Conservation (phyloP, 1,140 invertebrate species). For the Orussus abietinus region DNA sequence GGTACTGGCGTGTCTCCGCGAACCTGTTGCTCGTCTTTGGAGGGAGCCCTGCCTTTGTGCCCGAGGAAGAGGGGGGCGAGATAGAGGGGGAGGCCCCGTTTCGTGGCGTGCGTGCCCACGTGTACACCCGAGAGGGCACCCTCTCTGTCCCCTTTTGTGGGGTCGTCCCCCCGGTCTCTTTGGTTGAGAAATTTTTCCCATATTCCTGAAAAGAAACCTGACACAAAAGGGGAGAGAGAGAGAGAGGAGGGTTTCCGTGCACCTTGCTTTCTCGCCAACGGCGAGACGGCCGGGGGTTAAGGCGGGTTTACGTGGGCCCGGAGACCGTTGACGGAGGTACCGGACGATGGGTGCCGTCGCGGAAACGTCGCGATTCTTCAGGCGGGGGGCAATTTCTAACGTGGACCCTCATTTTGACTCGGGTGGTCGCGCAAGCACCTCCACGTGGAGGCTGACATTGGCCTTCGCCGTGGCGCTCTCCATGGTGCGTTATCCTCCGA, state of each 20-base stretch:
- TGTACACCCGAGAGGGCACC: constrained; percentile 11
- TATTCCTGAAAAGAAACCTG: constrained; percentile 45
- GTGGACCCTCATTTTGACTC: too few relatives aligned
- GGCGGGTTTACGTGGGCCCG: too few relatives aligned
- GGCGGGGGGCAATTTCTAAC: too few relatives aligned
- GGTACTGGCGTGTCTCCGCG: constrained; percentile 16
- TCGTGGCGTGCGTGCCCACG: constrained; percentile 7
- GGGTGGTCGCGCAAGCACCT: too few relatives aligned
- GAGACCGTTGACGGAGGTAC: too few relatives aligned
- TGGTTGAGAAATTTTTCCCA: constrained; percentile 32
- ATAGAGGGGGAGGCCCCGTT: constrained; percentile 15
- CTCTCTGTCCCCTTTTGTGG: neutral
- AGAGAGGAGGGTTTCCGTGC: constrained; percentile 30
- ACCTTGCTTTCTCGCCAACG: constrained; percentile 32
- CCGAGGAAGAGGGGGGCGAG: too few relatives aligned
- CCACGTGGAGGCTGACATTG: too few relatives aligned
- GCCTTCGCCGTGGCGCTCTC: too few relatives aligned
- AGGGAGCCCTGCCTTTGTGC: constrained; percentile 15
- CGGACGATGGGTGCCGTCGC: too few relatives aligned
- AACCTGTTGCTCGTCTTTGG: constrained; percentile 19
- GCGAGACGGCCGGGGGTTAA: too few relatives aligned
- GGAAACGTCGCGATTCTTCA: too few relatives aligned
- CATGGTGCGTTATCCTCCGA: too few relatives aligned
- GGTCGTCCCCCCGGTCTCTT: neutral
- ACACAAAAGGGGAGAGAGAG: constrained; percentile 18